Evolutionary conservation across 1,140 invertebrate genomes (phyloP).

Genomic region (Solen grandis): DNA sequence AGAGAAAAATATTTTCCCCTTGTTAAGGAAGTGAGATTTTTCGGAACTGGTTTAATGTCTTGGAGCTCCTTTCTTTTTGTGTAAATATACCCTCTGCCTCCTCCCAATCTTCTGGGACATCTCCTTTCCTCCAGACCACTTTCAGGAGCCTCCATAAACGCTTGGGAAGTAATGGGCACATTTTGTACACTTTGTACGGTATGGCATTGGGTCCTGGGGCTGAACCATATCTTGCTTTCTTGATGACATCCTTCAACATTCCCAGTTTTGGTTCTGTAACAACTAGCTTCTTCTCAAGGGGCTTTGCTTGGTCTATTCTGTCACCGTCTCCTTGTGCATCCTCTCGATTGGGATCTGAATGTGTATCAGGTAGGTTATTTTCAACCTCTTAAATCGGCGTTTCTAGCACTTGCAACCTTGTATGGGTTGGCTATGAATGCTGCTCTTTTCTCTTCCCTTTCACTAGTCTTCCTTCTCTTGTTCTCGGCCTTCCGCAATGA

Average conservation of each 20-base stretch:
- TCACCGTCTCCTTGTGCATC: conserved; percentile 15
- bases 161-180: not conserved
- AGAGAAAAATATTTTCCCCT: too few species aligned
- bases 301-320: too few species aligned
- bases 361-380: conserved; percentile 7
- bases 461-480: not conserved
- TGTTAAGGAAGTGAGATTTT: not conserved
- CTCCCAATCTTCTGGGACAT: not conserved
- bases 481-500: not conserved
- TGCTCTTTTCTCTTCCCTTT: not conserved
- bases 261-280: too few species aligned
- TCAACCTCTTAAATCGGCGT: not conserved
- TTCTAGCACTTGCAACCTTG: not conserved
- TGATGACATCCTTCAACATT: too few species aligned
- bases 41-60: not conserved
- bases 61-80: too few species aligned
- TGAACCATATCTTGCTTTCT: too few species aligned
- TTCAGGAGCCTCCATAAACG: not conserved
- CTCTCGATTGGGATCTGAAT: conserved; percentile 20
- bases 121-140: too few species aligned
- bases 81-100: not conserved
- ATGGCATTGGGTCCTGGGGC: too few species aligned
- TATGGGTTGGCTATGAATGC: not conserved
- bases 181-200: too few species aligned
- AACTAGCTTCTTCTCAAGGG: too few species aligned